These are phyloP conservation scores for Platycheirus rosarum DNA, from an alignment of 2,888 invertebrate genomes.

Conservation along the genomic window DNA sequence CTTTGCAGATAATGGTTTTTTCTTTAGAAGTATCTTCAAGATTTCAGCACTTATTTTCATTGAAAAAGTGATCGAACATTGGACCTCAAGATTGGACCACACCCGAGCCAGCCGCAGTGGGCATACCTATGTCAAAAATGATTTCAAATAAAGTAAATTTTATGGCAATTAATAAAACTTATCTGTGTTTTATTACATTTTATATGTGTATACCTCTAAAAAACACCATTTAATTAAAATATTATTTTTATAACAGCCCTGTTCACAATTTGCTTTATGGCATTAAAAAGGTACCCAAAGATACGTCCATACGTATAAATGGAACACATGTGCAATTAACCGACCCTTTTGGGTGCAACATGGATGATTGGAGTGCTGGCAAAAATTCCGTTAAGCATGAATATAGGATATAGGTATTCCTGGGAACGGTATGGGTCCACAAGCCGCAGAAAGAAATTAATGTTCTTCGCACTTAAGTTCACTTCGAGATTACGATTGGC, in stretches of 20 bases:
- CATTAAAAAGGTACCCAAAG: conserved; percentile 5
- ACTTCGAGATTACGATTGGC: conserved; percentile 72
- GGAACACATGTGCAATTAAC: conserved; percentile 69
- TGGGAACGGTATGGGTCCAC: conserved; percentile 67
- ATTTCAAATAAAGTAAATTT: too few species aligned
- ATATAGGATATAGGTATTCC: conserved; percentile 30
- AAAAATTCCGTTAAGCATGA: conserved; percentile 69
- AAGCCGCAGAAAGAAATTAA: conserved; percentile 58
- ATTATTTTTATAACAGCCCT: conserved; percentile 19
- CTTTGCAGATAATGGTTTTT: too few species aligned
- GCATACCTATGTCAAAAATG: too few species aligned
- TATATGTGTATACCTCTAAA: too few species aligned
- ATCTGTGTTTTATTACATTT: too few species aligned
- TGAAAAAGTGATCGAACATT: too few species aligned
- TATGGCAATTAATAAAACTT: too few species aligned
- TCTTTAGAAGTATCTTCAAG: too few species aligned
- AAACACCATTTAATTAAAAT: too few species aligned
- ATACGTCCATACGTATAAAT: conserved; percentile 36
- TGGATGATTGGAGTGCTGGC: conserved; percentile 63
- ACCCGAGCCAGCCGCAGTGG: too few species aligned
- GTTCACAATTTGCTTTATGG: background rate
- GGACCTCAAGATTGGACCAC: too few species aligned
- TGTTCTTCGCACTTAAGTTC: conserved; percentile 74
- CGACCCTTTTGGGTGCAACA: conserved; percentile 74
- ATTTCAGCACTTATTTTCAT: too few species aligned